Evolutionary conservation across 2,797 vertebrate genomes (phyloP), one percentile per base, ranked within the genome.

Genomic region (Aldrovandia affinis): DNA sequence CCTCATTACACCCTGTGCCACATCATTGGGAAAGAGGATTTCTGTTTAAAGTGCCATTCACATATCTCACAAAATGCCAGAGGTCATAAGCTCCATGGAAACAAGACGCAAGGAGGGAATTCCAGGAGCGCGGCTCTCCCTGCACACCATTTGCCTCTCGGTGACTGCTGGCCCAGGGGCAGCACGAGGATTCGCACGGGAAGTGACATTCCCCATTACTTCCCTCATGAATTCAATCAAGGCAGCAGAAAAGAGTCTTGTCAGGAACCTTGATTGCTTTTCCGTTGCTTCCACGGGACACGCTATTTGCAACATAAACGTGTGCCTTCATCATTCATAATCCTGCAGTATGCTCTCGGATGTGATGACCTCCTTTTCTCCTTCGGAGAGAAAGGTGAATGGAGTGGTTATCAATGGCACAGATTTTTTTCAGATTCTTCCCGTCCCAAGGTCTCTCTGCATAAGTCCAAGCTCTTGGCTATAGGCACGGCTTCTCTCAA

Each of bases 331-430:
- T 81, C 28, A 14, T 42, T 73, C 63, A 81, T 47, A 78, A 7
- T 42, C 63, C 25, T 15, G 52, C 36, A 2, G 30, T 7, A 25
- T 54, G 33, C 59, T 33, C 18, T 61, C 75, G 50, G 22, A 52
- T 25, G 61, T 12, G 28, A 33, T 42, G 78, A 70, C 83, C 83
- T 42, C 78, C 70, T n/a, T 28, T 20, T 79, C n/a, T 22, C 30
- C n/a, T 30, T 9, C 22, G 22, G 42, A 81, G 81, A 65, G 57
- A 73, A 68, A 73, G 36, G 63, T 47, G 44, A 50, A 68, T 61
- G 52, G 50, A 61, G 44, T 78, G 81, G 81, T 82, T 78, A 81
- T 61, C 50, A 39, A 59, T 50, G 70, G 78, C 73, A 78, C 57
- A 10, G 73, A 82, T n/a, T 25, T 77, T 47, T 25, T 42, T 44